Percentiles rank a stretch among this genome's conserved stretches.
Conservation (phyloP, 2,113 vertebrate species). For the Cebus imitator region DNA sequence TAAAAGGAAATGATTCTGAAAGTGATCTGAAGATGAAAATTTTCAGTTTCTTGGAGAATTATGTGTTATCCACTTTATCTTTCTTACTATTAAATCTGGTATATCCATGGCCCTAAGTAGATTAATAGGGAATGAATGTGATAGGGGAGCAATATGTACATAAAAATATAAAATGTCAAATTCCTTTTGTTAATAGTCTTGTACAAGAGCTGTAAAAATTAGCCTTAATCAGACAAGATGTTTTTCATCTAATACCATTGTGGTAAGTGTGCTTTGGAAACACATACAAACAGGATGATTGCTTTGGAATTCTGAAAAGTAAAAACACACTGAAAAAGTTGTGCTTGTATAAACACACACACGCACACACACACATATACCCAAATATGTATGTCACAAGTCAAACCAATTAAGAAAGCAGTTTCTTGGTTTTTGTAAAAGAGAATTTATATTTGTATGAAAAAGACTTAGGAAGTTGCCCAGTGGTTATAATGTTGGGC, state of each 20-base stretch:
- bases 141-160: not conserved
- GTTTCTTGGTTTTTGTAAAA: not conserved
- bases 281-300: not conserved
- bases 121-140: not conserved
- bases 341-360: not conserved
- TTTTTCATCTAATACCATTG: slow-evolving; percentile 29
- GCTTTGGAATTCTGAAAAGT: not conserved
- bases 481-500: not conserved
- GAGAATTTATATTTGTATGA: not conserved
- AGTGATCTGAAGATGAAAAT: not conserved
- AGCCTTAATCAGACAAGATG: slow-evolving; percentile 2
- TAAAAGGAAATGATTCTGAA: not conserved
- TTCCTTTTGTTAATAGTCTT: not conserved
- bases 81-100: not conserved
- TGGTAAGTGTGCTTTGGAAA: not conserved
- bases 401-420: not conserved
- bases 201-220: not conserved
- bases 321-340: not conserved
- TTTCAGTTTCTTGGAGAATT: not conserved
- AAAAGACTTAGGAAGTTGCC: not conserved
- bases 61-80: not conserved
- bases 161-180: not conserved
- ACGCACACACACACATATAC: not conserved
- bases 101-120: not conserved
- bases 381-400: not conserved